These are phyloP conservation scores for Cephonodes hylas DNA, from an alignment of 2,888 invertebrate genomes.

Conservation along the genomic window DNA sequence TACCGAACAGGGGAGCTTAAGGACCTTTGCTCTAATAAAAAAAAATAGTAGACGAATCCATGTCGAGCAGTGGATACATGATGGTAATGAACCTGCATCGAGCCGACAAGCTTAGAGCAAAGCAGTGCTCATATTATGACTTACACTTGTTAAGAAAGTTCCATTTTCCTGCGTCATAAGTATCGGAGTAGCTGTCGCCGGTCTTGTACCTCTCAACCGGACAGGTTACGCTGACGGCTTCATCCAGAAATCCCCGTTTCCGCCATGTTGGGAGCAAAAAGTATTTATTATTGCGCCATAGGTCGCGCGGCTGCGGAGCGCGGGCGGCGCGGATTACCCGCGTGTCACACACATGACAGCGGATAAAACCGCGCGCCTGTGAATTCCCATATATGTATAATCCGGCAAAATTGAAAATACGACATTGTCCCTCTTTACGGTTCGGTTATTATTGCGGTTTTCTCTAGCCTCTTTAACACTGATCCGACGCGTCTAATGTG, in stretches of 20 bases:
- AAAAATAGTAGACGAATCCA: too few relatives aligned
- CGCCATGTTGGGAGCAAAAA: not conserved
- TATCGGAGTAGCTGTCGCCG: not conserved
- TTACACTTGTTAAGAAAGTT: too few relatives aligned
- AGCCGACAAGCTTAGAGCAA: too few relatives aligned
- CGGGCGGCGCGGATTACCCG: constrained; percentile 32
- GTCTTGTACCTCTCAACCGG: not conserved
- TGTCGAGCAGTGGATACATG: too few relatives aligned
- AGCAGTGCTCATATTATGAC: too few relatives aligned
- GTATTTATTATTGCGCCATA: constrained; percentile 25
- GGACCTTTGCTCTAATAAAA: too few relatives aligned
- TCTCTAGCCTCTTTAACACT: not conserved
- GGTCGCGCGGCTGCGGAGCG: constrained; percentile 20
- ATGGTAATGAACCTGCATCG: too few relatives aligned
- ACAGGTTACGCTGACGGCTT: not conserved
- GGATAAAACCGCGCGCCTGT: constrained; percentile 31
- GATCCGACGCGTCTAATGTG: not conserved
- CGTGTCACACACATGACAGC: constrained; percentile 34
- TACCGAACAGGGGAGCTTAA: too few relatives aligned
- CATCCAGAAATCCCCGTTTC: not conserved
- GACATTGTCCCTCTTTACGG: constrained; percentile 32
- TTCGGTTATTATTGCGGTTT: constrained; percentile 11
- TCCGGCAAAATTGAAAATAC: constrained; percentile 45
- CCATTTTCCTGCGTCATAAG: not conserved
- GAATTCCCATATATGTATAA: constrained; percentile 36